Conservation (phyloP, 2,888 invertebrate genomes). For the Apoda limacodes region DNA sequence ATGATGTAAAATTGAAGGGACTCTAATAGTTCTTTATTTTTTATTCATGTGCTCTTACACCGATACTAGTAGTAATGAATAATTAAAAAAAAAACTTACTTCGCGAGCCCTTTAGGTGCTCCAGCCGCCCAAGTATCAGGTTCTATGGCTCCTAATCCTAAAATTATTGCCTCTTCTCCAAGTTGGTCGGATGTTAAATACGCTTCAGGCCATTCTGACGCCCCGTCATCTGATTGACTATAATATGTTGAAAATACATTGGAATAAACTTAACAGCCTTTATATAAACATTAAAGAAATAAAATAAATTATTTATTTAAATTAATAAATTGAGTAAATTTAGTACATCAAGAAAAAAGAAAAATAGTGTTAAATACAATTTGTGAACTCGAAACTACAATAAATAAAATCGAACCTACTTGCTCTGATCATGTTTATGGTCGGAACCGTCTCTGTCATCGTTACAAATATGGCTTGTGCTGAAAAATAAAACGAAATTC, state of each 20-base stretch:
- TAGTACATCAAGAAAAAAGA: too few species aligned
- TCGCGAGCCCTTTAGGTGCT: constrained; percentile 84
- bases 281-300: neutral
- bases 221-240: constrained; percentile 80
- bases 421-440: constrained; percentile 66
- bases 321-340: too few species aligned
- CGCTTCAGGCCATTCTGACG: constrained; percentile 79
- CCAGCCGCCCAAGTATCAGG: constrained; percentile 95
- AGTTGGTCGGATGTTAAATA: constrained; percentile 81
- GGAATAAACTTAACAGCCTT: too few species aligned
- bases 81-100: constrained; percentile 42
- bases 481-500: too few species aligned
- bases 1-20: too few species aligned
- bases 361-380: too few species aligned
- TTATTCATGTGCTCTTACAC: too few species aligned
- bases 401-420: constrained; percentile 36
- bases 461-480: constrained; percentile 57
- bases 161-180: constrained; percentile 80
- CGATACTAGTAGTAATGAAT: neutral
- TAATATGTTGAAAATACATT: too few species aligned
- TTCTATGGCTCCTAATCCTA: constrained; percentile 86
- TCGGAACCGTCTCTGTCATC: constrained; percentile 65
- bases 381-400: neutral
- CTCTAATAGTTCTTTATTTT: too few species aligned
- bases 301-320: constrained; percentile 1